These are phyloP conservation scores for Sphaerodactylus townsendi DNA, from an alignment of 2,113 vertebrate genomes.

Conservation along the genomic window DNA sequence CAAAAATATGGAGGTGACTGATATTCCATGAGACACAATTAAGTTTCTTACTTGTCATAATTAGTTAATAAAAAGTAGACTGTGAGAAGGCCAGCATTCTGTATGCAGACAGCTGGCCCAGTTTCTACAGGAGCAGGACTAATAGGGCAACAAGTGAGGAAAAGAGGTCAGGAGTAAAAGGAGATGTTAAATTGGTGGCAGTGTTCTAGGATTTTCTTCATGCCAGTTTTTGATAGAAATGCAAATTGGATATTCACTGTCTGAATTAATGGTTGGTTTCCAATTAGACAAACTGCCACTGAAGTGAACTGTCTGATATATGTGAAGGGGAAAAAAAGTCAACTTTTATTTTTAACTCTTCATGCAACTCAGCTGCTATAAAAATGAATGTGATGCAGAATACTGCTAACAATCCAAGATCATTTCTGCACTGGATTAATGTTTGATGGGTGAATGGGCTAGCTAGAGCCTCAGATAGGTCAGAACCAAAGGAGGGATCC, in stretches of 20 bases:
- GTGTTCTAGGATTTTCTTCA: constrained; percentile 23
- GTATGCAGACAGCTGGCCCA: background rate
- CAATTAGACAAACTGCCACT: constrained; percentile 10
- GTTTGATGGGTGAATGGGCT: rapidly evolving
- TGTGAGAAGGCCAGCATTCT: constrained; percentile 15
- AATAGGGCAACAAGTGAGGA: background rate
- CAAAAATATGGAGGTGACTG: constrained; percentile 33
- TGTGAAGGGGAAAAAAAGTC: constrained; percentile 5
- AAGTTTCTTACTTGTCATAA: constrained; percentile 36
- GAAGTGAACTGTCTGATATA: constrained; percentile 19
- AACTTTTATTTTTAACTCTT: constrained; percentile 9
- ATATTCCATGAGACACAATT: constrained; percentile 21
- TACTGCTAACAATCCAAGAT: background rate
- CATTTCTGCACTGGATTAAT: background rate
- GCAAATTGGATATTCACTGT: constrained; percentile 36
- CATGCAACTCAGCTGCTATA: background rate
- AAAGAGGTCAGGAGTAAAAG: constrained; percentile 30
- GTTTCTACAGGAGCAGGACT: constrained; percentile 19
- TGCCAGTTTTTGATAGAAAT: constrained; percentile 50
- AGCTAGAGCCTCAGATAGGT: background rate
- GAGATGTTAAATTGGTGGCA: constrained; percentile 1
- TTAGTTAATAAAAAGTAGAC: constrained; percentile 31
- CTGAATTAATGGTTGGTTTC: constrained; percentile 47
- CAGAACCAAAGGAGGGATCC: background rate
- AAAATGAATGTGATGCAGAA: rapidly evolving